Percentiles rank a stretch among this genome's conserved stretches.
Conservation (phyloP, 2,113 vertebrate species). For the Dicrurus megarhynchus region DNA sequence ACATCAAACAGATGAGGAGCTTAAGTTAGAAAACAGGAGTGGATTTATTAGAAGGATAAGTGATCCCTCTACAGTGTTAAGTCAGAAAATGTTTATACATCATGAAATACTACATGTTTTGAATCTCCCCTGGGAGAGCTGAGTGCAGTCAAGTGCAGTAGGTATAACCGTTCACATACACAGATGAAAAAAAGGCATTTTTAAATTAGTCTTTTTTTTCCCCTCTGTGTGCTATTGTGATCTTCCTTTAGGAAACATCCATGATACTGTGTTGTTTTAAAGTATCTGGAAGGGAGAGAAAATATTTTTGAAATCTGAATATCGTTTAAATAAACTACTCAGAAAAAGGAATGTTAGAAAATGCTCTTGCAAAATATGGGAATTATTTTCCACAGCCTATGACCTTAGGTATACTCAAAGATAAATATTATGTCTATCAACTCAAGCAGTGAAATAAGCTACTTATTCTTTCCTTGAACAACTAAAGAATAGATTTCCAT, state of each 20-base stretch:
- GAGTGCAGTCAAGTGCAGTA: neutral
- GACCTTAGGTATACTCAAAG: neutral
- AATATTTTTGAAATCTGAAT: neutral
- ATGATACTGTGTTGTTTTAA: neutral
- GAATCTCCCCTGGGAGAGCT: neutral
- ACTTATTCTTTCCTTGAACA: neutral
- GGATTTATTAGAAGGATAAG: neutral
- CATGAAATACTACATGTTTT: neutral
- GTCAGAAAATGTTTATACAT: neutral
- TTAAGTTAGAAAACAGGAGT: neutral
- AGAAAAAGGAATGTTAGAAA: neutral
- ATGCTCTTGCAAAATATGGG: neutral
- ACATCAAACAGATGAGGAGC: neutral
- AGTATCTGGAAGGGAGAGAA: neutral
- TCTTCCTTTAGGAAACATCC: neutral
- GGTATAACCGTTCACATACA: neutral
- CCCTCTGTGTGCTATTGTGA: neutral
- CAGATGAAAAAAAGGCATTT: neutral
- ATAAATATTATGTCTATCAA: neutral
- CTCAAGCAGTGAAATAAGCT: neutral
- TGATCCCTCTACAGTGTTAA: neutral
- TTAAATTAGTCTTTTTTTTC: neutral
- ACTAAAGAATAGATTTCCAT: neutral
- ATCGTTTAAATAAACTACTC: neutral
- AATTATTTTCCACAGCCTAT: neutral